Base-by-base conservation (phyloP, 2,113 vertebrate genomes). In the Limanda limanda region DNA sequence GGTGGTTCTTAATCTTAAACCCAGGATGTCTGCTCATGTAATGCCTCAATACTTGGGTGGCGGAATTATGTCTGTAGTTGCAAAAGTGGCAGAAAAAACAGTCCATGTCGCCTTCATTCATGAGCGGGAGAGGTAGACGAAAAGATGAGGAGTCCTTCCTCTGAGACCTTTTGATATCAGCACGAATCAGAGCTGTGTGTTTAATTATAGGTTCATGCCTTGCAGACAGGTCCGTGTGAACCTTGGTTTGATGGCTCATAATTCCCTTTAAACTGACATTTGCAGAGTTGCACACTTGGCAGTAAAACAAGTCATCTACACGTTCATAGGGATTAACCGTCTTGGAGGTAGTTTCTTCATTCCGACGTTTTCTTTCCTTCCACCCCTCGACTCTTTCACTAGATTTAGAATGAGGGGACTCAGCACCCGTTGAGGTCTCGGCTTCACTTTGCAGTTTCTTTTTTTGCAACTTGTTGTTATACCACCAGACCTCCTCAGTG, bases 391-490 rank as follows among this genome's bases (percentile, higher is more conserved):
- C 45, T 15, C 8, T 60, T 68, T 58, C 24, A 3, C 1, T 2
- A 8, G n/a, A 18, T 31, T 71, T n/a, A 5, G 52, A 35, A 23
- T n/a, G n/a, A n/a, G 51, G 24, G 6, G 74, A 17, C 6, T 31
- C 18, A 1, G 65, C 1, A 20, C 2, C 62, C n/a, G 7, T 17
- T n/a, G 66, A 59, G 12, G 47, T 10, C 24, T 65, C 18, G 27
- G 24, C 13, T 23, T 62, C 23, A 8, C n/a, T 21, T 45, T 35
- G 9, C 12, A 94, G 18, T 94, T 95, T 87, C 92, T 95, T 71
- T 27, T 75, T 68, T 57, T 93, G 91, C 65, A 95, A 91, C 54
- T 94, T 91, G 57, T 92, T 93, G 1, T 94, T 96, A 81, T 97
- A 95, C 67, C 91, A 86, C 18, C 94, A 65, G 60, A 97, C 94